Evolutionary conservation across 2,888 invertebrate species (phyloP), one percentile per base, ranked within the genome.

Genomic region (Pharmacophagus antenor): DNA sequence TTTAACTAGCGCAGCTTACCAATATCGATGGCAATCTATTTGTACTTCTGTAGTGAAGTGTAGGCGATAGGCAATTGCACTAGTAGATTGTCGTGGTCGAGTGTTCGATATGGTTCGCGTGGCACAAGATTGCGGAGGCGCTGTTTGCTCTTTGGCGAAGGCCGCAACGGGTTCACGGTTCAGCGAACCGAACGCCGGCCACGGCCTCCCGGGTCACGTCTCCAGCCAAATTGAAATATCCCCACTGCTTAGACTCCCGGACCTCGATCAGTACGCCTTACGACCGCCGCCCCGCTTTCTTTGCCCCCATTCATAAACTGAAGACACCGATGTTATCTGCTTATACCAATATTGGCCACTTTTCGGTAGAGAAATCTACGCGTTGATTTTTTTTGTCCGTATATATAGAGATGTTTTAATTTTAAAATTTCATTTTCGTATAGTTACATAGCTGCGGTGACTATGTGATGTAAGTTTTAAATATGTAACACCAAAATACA

Each of bases 161-260:
- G 80, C 83, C 86, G 81, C 85, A 84, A 79, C 84, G 84, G 83
- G 82, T 82, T 87, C 80, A 79, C 89, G 88, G 88, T 84, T 88
- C 89, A 88, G 85, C 88, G 88, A 87, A 82, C 88, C 88, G 88
- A 81, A 79, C 76, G 73, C 78, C 78, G 77, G 77, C 81, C 79
- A 82, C 82, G 80, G 84, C 85, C 87, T 88, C 88, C 81, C 81
- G 85, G 86, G 84, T 85, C 87, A 84, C 85, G 82, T 88, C 88
- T 84, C 84, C 77, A 78, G 79, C 88, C 81, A 90, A 90, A 89
- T 90, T 90, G 89, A 90, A 90, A 90, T 90, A 88, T 87, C 86
- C 83, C 79, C 80, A 80, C 80, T 76, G 73, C 77, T 73, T 67
- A 72, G 75, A 73, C 76, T 77, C 73, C 74, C 73, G 76, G 73